Evolutionary conservation across 2,888 invertebrate species (phyloP), one percentile per base, ranked within the genome.

Genomic region (Drosophila falleni): DNA sequence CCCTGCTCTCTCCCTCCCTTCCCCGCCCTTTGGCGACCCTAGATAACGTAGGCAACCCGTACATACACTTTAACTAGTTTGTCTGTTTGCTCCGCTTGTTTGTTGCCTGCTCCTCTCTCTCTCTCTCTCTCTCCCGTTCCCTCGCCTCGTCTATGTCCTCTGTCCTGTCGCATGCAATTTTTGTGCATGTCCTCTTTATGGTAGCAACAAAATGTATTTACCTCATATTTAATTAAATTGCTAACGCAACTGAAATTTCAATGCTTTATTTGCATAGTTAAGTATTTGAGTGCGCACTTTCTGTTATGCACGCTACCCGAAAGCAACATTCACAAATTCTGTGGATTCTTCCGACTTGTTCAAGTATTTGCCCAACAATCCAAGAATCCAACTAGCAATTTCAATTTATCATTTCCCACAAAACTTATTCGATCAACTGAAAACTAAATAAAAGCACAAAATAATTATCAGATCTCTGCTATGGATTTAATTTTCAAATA

Each of bases 211-310:
- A 84, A 70, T 72, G 73, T 70, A 78, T 78, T 89, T 81, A 75
- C 82, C 76, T 87, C 85, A 85, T 87, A 84, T 89, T 89, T 87
- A 89, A 87, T 89, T 81, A 78, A 84, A 84, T 78, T 87, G 66
- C 79, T 71, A 84, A 76, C 65, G 65, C 87, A 86, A 84, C 71
- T 46, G 56, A 73, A 70, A 74, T 67, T 87, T 61, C 75, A 78
- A 85, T 81, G 85, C 79, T 84, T 84, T 89, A 89, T 81, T 89
- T 87, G 87, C 71, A 73, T 73, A 66, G 69, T 74, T 74, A 68
- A 84, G 63, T 61, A 66, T 71, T 80, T 64, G 19, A 53, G 63
- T 47, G 63, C 49, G 37, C 59, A 67, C 37, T 61, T 79, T 62
- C 41, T 63, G 64, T 26, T 35, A 26, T 19, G 44, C 65, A 87